These are phyloP conservation scores for Athalia rosae DNA, from an alignment of 2,888 invertebrate genomes.

Conservation along the genomic window DNA sequence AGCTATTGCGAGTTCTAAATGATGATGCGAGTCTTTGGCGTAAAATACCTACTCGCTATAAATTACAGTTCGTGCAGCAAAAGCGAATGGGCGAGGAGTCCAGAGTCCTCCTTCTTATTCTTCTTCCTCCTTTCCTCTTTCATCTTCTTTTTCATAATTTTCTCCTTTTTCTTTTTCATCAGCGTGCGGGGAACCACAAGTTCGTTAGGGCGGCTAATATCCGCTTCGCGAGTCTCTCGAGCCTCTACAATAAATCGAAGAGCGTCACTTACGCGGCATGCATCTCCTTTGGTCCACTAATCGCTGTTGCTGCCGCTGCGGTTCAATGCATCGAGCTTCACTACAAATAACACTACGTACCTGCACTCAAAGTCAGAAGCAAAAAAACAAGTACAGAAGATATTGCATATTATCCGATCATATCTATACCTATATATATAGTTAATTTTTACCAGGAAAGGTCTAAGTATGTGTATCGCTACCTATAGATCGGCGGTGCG, in stretches of 20 bases:
- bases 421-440: too few species aligned
- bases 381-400: too few species aligned
- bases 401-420: too few species aligned
- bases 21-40: not conserved
- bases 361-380: too few species aligned
- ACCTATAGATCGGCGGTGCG: not conserved
- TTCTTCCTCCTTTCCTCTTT: too few species aligned
- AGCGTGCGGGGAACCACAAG: constrained; percentile 35
- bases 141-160: too few species aligned
- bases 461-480: too few species aligned
- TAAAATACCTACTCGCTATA: constrained; percentile 7
- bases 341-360: not conserved
- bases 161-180: not conserved
- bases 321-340: not conserved
- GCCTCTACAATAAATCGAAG: constrained; percentile 25
- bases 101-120: too few species aligned
- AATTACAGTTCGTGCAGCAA: constrained; percentile 23
- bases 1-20: too few species aligned
- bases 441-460: too few species aligned
- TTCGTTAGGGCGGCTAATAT: constrained; percentile 47
- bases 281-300: not conserved
- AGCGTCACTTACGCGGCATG: not conserved
- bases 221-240: not conserved
- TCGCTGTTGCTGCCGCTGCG: not conserved
- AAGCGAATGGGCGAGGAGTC: not conserved